Conservation (phyloP, 2,797 vertebrate genomes). For the Falco novaeseelandiae region DNA sequence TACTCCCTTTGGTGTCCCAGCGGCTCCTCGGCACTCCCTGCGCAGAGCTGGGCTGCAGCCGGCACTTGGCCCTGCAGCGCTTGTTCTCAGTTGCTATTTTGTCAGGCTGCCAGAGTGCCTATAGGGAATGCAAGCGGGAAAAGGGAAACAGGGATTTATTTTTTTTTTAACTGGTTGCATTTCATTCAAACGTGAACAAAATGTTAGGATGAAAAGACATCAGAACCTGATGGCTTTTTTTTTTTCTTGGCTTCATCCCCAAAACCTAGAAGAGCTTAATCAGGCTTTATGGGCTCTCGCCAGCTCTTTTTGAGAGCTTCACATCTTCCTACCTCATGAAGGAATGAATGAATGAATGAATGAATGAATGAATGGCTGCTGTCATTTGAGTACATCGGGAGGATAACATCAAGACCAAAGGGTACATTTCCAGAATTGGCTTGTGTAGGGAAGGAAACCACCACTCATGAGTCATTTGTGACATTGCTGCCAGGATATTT, state of each 20-base stretch:
- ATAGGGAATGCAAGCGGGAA: constrained; percentile 19
- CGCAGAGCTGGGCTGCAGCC: neutral
- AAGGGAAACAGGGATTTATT: neutral
- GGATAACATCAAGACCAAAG: neutral
- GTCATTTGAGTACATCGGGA: neutral
- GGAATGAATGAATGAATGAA: neutral
- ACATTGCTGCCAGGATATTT: neutral
- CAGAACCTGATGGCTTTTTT: neutral
- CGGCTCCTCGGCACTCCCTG: accelerated
- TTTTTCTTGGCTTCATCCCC: constrained; percentile 27
- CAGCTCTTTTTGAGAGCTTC: neutral
- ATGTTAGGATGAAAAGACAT: neutral
- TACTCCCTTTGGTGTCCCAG: neutral
- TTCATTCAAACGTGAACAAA: neutral
- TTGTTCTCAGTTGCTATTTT: constrained; percentile 48
- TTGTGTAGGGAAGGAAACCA: neutral
- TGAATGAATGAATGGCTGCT: constrained; percentile 1
- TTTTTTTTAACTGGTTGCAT: neutral
- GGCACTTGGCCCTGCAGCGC: neutral
- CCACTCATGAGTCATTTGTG: neutral
- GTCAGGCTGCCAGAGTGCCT: constrained; percentile 33
- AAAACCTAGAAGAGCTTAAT: constrained; percentile 4
- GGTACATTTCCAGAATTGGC: neutral
- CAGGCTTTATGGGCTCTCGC: neutral
- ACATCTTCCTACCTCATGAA: neutral